A percentile compares a stretch with the other conserved stretches of the same genome.
phyloP scores from a whole-genome alignment of 2,888 invertebrate species.

The Brenthis ino region DNA sequence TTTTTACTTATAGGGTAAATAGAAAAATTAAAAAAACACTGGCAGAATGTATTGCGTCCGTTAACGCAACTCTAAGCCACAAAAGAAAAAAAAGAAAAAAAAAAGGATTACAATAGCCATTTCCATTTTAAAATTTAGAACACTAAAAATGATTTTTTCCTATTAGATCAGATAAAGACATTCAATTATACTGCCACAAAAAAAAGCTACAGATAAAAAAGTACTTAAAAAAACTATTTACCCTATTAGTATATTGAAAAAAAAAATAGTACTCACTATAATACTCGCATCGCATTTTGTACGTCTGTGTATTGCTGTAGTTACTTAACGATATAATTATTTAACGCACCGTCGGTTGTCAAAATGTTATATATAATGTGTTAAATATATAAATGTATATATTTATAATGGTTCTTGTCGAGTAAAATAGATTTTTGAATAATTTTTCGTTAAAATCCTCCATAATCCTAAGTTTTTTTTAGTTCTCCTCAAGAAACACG shows the following conservation, averaged over 20 bases:
- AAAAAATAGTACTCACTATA: not conserved
- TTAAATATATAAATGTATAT: not conserved
- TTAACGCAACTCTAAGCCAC: no score
- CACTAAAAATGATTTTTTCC: not conserved
- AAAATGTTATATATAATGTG: not conserved
- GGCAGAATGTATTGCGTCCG: no score
- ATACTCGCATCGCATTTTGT: constrained; percentile 14
- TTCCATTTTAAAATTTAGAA: not conserved
- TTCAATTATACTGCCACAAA: not conserved
- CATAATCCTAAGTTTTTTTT: no score
- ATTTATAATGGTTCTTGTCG: not conserved
- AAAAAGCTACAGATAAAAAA: not conserved
- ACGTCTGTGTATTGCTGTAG: constrained; percentile 12
- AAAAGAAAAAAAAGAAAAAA: not conserved
- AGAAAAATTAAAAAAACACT: not conserved
- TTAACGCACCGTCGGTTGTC: constrained; percentile 6
- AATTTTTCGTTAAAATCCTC: no score
- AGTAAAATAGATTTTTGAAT: no score
- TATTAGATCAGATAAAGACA: not conserved
- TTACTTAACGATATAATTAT: not conserved
- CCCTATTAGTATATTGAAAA: constrained; percentile 1
- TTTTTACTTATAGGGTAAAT: constrained; percentile 9
- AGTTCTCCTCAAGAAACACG: no score
- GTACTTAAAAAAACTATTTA: constrained; percentile 2
- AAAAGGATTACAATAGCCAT: no score